These are phyloP conservation scores for Cryptomyrus ogoouensis DNA, from an alignment of 2,113 vertebrate species.

Conservation along the genomic window DNA sequence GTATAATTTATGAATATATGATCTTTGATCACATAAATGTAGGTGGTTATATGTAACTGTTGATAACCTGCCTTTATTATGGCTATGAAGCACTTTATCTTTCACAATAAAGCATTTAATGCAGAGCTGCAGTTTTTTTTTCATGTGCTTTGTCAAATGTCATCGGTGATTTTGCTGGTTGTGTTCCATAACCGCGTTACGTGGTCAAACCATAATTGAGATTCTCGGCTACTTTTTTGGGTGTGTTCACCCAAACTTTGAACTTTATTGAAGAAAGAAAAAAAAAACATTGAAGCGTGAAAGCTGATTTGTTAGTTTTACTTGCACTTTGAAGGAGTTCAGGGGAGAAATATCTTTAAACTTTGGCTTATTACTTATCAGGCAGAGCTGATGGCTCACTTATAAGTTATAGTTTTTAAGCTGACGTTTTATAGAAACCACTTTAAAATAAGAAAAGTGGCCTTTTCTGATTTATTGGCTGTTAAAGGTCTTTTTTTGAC, in stretches of 20 bases:
- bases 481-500: background rate
- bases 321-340: background rate
- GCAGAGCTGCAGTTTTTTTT: background rate
- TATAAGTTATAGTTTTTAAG: background rate
- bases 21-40: background rate
- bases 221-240: background rate
- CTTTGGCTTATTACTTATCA: background rate
- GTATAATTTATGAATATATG: background rate
- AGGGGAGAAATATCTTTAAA: background rate
- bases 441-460: background rate
- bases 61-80: background rate
- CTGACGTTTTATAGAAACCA: background rate
- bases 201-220: background rate
- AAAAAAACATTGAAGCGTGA: background rate
- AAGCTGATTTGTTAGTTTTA: background rate
- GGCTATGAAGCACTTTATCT: background rate
- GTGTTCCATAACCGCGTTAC: background rate
- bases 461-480: background rate
- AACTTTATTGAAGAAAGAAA: background rate
- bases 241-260: background rate
- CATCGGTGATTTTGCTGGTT: background rate
- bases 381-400: background rate
- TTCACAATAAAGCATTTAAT: background rate
- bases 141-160: background rate
- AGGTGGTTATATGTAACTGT: background rate